Evolutionary conservation across 2,113 vertebrate genomes (phyloP), one percentile per base, ranked within the genome.

Genomic region (Salvelinus sp.): DNA sequence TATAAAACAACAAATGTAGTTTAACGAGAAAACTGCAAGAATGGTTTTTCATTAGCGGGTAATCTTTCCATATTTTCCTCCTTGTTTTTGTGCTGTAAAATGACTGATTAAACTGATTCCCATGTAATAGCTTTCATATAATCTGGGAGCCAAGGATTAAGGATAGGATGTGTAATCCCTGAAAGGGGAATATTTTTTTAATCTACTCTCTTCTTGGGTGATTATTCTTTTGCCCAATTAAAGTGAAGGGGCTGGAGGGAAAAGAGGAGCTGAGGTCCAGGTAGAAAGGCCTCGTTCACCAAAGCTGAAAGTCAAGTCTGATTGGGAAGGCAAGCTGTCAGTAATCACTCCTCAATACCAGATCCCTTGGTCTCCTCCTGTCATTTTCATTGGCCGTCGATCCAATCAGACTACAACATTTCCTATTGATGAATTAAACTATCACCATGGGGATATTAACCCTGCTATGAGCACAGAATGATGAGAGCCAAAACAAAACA

Each of bases 371-470:
- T 65, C 75, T 72, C 67, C 78, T 28, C 28, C 58, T 71, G 70
- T 74, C 79, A 69, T 83, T 81, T 70, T 68, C 28, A 48, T 22
- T 73, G 62, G 76, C 28, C 48, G 27, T 60, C 80, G 77, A 79
- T 78, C 81, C 62, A 83, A 82, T 82, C 73, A 54, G 66, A 73
- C 65, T 83, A 66, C n/a, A 75, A 66, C 73, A 81, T 72, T 72
- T 69, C 44, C 28, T 78, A 28, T 65, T 83, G 81, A 87, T 82
- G 48, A 80, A 79, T 83, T 62, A 73, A 62, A 57, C 76, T 85
- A 79, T 82, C 81, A 82, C 72, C 69, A 77, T 38, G 38, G 76
- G 25, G 57, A 28, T 16, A 75, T 69, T 16, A 33, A 44, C 64
- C 73, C 57, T 18, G 47, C 75, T 57, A 44, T 73, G 44, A 75